Base-by-base conservation (phyloP, 1,140 invertebrate genomes). In the Hyles euphorbiae region DNA sequence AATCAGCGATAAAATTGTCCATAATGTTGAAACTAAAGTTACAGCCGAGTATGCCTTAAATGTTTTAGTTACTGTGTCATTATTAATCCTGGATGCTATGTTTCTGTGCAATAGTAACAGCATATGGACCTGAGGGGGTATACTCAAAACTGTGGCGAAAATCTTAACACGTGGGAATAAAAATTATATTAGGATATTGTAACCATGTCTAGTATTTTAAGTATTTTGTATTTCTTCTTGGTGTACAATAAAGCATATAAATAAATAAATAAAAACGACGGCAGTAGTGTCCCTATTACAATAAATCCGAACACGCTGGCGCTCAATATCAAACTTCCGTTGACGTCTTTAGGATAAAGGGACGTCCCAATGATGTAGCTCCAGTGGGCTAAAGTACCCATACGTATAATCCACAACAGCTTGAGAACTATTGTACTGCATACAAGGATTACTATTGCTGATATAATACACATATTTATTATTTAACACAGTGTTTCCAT, bases 111-210 rank as follows among this genome's bases (percentile, higher is more conserved):
- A 55, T 22, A 77, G 9, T 43, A 73, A 11, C 6, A 78, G 46
- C 63, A 76, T 65, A 34, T 78, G 76, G 6, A 76, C 45, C 56
- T 78, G 73, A 5, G 76, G 73, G 4, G 68, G 66, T 34, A 78
- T 56, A 53, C 65, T 78, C 32, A 78, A 47, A 6, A 61, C 66
- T 12, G 68, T 76, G 0, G 69, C 63, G 5, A 70, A 3, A 44
- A 71, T 56, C 50, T 70, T 76, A 3, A 70, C 9, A 57, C 65
- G 57, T 10, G 76, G 76, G 46, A 60, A 71, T 11, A 78, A n/a
- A n/a, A n/a, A n/a, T n/a, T n/a, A n/a, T n/a, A n/a, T n/a, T n/a
- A n/a, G n/a, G n/a, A n/a, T n/a, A n/a, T n/a, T n/a, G n/a, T n/a
- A n/a, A n/a, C n/a, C n/a, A n/a, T n/a, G n/a, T n/a, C n/a, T n/a